Conservation (phyloP, 2,888 invertebrate genomes). For the Parascotia fuliginaria region DNA sequence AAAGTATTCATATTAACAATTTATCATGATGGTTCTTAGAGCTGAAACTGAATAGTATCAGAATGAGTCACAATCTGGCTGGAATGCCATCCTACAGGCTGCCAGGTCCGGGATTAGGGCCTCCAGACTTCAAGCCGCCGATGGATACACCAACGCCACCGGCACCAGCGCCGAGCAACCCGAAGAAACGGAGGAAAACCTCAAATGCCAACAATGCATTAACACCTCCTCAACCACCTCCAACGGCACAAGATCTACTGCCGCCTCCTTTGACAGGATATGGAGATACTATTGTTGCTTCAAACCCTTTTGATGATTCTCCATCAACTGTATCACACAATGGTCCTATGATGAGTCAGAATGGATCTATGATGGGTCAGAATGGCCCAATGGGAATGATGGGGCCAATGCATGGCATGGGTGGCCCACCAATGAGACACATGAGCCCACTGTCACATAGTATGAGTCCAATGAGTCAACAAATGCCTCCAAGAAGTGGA, state of each 20-base stretch:
- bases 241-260: conserved; percentile 91
- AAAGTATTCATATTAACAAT: conserved; percentile 49
- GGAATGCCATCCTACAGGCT: conserved; percentile 93
- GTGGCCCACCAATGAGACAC: conserved; percentile 88
- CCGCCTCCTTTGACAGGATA: conserved; percentile 95
- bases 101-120: conserved; percentile 89
- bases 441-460: conserved; percentile 87
- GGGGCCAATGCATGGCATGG: conserved; percentile 87
- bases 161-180: conserved; percentile 92
- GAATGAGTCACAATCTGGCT: conserved; percentile 92
- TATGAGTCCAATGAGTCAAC: conserved; percentile 88
- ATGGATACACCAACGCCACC: conserved; percentile 89
- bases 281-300: conserved; percentile 97
- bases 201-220: conserved; percentile 88
- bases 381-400: conserved; percentile 89
- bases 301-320: conserved; percentile 97
- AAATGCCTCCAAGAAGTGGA: conserved; percentile 87
- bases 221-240: conserved; percentile 88
- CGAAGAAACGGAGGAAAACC: conserved; percentile 95
- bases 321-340: conserved; percentile 87
- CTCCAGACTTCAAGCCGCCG: conserved; percentile 90
- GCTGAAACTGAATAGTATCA: conserved; percentile 69
- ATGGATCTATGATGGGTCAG: conserved; percentile 89
- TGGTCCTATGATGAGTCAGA: conserved; percentile 87
- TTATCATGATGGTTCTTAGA: conserved; percentile 72